Evolutionary conservation across 2,888 invertebrate genomes (phyloP), one percentile per base, ranked within the genome.

Genomic region (Cantharis lateralis): DNA sequence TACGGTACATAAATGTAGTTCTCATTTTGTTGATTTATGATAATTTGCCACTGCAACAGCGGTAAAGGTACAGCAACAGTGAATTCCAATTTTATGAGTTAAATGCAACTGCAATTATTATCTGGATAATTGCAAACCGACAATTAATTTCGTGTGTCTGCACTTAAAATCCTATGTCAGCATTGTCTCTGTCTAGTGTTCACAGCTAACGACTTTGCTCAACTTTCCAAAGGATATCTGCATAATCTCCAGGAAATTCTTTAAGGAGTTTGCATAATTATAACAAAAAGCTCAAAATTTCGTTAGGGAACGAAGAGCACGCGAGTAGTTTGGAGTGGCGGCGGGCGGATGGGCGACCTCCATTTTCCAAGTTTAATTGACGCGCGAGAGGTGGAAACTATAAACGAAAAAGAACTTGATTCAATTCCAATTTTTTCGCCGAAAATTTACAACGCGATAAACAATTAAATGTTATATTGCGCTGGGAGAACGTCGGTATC

Each of bases 111-210:
- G 74, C 32, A 74, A 71, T 77, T 73, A 78, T 78, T 72, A 75
- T 72, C 66, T 71, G 28, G 74, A 72, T 78, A 78, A 78, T 72
- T 74, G 75, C 77, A 72, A 78, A 78, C 77, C 75, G 72, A 78
- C 77, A 64, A 74, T 78, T 78, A 78, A 77, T 78, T 75, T 72
- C 69, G 69, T 72, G 74, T 75, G 74, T 63, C 77, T 78, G 77
- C 74, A 78, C 32, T 75, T 78, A 68, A 68, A 74, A 72, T 62
- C 70, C 72, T 62, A 61, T 75, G 77, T 75, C 74, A 78, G 77
- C 77, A 64, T 24, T 72, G 70, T 64, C 74, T 74, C 68, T 28
- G 64, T 66, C 18, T 62, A 63, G 71, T 71, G 48, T 77, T 71
- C 71, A 69, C 74, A 69, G 68, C 68, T 77, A 77, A 77, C 69